Evolutionary conservation across 2,113 vertebrate genomes (phyloP).

Genomic region (Notiomystis cincta): DNA sequence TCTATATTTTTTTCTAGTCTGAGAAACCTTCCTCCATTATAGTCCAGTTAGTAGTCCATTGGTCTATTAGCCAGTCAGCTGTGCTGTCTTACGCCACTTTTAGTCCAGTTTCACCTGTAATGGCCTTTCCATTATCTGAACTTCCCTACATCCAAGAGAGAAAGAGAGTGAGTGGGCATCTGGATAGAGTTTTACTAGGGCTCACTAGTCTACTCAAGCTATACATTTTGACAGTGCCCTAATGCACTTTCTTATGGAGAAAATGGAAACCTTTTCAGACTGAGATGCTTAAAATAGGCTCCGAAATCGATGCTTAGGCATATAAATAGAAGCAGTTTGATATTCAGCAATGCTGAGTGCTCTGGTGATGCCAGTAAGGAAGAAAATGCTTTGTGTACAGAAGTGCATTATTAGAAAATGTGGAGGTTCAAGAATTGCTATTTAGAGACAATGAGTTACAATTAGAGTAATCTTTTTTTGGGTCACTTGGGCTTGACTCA

Average conservation of each 20-base stretch:
- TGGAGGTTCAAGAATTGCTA: background rate
- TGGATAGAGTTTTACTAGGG: background rate
- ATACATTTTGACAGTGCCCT: background rate
- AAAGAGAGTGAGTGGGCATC: background rate
- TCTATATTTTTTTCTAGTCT: background rate
- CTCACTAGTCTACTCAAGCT: background rate
- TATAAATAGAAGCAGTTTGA: slow-evolving; percentile 30
- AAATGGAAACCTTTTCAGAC: slow-evolving; percentile 17
- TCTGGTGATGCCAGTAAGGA: background rate
- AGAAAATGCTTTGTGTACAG: background rate
- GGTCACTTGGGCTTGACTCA: background rate
- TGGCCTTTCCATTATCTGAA: background rate
- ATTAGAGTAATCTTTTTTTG: background rate
- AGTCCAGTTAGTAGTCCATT: background rate
- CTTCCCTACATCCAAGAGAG: background rate
- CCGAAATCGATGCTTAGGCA: background rate
- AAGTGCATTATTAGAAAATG: slow-evolving; percentile 7
- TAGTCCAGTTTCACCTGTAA: background rate
- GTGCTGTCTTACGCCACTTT: background rate
- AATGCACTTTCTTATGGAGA: background rate
- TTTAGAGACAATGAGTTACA: background rate
- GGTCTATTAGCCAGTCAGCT: background rate
- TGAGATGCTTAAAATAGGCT: slow-evolving; percentile 23
- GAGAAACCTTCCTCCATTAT: background rate
- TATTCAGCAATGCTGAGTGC: slow-evolving; percentile 12